These are phyloP conservation scores for Sebastes minor DNA, from an alignment of 2,797 vertebrate genomes.

Conservation along the genomic window DNA sequence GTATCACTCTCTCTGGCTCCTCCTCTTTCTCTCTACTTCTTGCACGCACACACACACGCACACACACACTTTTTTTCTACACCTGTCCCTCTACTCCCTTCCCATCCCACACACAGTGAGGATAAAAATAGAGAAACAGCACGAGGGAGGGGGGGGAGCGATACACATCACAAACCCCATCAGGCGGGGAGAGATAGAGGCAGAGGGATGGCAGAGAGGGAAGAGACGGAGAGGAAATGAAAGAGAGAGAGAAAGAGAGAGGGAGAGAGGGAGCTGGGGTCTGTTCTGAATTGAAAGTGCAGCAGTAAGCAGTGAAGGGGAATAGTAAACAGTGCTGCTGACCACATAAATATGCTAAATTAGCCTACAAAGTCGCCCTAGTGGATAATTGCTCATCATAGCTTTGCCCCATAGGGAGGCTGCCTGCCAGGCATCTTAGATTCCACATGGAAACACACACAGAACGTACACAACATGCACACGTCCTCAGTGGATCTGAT, in stretches of 20 bases:
- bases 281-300: constrained; percentile 79
- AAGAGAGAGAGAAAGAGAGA: constrained; percentile 33
- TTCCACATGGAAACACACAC: constrained; percentile 74
- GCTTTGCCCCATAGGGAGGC: constrained; percentile 72
- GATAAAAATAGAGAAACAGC: constrained; percentile 79
- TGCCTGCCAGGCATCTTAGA: constrained; percentile 76
- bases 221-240: constrained; percentile 59
- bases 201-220: constrained; percentile 49
- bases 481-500: constrained; percentile 26
- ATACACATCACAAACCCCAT: constrained; percentile 81
- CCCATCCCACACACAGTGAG: constrained; percentile 72
- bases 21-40: constrained; percentile 30
- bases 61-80: constrained; percentile 53
- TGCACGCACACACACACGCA: neutral
- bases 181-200: constrained; percentile 72
- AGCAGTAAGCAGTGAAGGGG: constrained; percentile 81
- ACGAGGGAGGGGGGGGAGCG: constrained; percentile 55
- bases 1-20: constrained; percentile 1
- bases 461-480: constrained; percentile 51
- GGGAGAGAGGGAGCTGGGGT: constrained; percentile 51
- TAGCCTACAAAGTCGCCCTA: constrained; percentile 81
- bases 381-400: constrained; percentile 84
- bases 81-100: constrained; percentile 76
- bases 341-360: constrained; percentile 84
- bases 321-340: constrained; percentile 83